These are phyloP conservation scores for Ladona fulva DNA, from an alignment of 1,140 invertebrate genomes.

Conservation along the genomic window DNA sequence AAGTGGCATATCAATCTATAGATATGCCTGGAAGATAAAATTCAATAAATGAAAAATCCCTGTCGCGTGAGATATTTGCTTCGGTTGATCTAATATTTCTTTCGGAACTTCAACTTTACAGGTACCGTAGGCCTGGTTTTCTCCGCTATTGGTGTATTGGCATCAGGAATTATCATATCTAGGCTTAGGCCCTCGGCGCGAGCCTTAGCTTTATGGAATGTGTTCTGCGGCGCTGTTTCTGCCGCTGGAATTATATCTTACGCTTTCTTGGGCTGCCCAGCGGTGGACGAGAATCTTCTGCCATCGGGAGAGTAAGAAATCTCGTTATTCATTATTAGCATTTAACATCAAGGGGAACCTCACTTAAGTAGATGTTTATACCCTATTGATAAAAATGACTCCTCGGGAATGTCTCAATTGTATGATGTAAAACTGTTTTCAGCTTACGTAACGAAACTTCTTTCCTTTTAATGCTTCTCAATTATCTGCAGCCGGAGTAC, in stretches of 20 bases:
- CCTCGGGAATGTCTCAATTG: too few species aligned
- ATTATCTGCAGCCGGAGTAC: too few species aligned
- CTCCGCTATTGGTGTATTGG: constrained; percentile 58
- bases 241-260: constrained; percentile 44
- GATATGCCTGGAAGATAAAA: too few species aligned
- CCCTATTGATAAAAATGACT: too few species aligned
- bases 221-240: constrained; percentile 39
- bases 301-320: constrained; percentile 9
- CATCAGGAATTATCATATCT: constrained; percentile 51
- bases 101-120: neutral
- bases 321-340: too few species aligned
- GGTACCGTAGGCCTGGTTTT: constrained; percentile 55
- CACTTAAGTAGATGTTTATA: too few species aligned
- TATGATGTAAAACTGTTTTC: too few species aligned
- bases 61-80: neutral
- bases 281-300: neutral
- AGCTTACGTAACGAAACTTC: too few species aligned
- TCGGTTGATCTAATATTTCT: neutral
- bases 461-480: too few species aligned
- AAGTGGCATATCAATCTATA: too few species aligned
- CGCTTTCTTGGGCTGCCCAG: constrained; percentile 48
- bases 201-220: constrained; percentile 46
- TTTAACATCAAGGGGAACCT: too few species aligned
- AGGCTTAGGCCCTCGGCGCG: constrained; percentile 45
- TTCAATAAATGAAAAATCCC: too few species aligned